Evolutionary conservation across 2,888 invertebrate genomes (phyloP).

Genomic region (Cyclophora albipunctata): DNA sequence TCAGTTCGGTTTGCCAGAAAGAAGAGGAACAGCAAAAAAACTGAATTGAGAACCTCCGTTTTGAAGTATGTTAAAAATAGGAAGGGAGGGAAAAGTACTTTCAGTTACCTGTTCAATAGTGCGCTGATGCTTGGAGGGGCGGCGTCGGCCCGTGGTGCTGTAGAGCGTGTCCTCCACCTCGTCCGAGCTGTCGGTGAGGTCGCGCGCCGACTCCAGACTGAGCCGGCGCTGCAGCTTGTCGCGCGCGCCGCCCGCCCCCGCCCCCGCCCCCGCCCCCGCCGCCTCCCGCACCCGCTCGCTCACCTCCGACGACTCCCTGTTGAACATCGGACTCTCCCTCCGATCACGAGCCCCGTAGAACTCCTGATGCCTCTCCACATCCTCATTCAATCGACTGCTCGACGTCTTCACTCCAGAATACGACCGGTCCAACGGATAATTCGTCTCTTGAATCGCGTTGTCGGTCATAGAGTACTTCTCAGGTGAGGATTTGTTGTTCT

Average conservation of each 20-base stretch:
- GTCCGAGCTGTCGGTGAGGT: slow-evolving; percentile 82
- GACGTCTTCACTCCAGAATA: slow-evolving; percentile 68
- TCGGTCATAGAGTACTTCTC: slow-evolving; percentile 58
- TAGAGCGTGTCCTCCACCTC: slow-evolving; percentile 75
- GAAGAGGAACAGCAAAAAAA: too few relatives aligned
- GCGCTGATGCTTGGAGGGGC: slow-evolving; percentile 72
- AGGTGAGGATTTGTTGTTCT: slow-evolving; percentile 57
- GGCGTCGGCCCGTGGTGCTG: slow-evolving; percentile 75
- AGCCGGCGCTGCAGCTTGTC: slow-evolving; percentile 77
- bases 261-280: slow-evolving; percentile 51
- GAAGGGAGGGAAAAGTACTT: too few relatives aligned
- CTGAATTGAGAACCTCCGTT: too few relatives aligned
- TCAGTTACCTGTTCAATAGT: slow-evolving; percentile 77
- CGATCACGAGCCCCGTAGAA: slow-evolving; percentile 50
- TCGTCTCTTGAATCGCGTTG: slow-evolving; percentile 55
- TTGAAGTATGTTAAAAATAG: too few relatives aligned
- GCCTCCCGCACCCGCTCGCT: slow-evolving; percentile 48
- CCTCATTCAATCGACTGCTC: slow-evolving; percentile 62
- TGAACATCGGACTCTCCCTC: slow-evolving; percentile 54
- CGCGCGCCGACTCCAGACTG: slow-evolving; percentile 82
- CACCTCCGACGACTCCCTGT: slow-evolving; percentile 55
- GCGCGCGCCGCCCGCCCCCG: slow-evolving; percentile 33
- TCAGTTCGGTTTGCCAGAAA: too few relatives aligned
- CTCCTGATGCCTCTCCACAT: slow-evolving; percentile 60
- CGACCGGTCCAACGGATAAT: slow-evolving; percentile 64